Evolutionary conservation across 2,113 vertebrate genomes (phyloP).

Genomic region (Accipiter virgatus): DNA sequence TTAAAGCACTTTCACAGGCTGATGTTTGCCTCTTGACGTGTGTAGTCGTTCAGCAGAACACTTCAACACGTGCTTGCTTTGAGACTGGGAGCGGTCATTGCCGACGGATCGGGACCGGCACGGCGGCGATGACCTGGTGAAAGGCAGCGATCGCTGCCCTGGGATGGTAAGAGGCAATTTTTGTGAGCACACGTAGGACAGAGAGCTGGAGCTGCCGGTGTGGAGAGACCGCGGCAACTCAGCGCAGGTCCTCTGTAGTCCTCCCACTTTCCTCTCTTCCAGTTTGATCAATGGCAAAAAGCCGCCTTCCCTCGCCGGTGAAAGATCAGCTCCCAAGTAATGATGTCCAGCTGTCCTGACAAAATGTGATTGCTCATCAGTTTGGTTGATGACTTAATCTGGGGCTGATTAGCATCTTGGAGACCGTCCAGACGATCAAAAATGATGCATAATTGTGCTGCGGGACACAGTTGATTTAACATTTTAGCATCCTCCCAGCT

Average conservation of each 20-base stretch:
- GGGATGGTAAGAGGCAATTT: not conserved
- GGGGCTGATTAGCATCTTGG: conserved; percentile 60
- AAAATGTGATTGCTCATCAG: conserved; percentile 51
- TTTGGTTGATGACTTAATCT: conserved; percentile 57
- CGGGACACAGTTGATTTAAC: not conserved
- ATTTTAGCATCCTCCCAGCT: not conserved
- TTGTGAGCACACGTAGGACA: rapidly evolving
- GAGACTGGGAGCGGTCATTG: rapidly evolving
- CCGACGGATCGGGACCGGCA: rapidly evolving
- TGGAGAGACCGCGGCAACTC: not conserved
- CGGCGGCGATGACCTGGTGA: rapidly evolving
- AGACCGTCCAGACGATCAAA: not conserved
- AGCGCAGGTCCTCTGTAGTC: not conserved
- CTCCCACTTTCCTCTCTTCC: not conserved
- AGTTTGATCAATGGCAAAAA: not conserved
- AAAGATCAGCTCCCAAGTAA: not conserved
- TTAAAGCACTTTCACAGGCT: not conserved
- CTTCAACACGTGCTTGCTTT: not conserved
- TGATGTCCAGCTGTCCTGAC: conserved; percentile 45
- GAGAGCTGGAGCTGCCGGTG: not conserved
- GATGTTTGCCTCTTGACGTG: not conserved
- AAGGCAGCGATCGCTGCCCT: rapidly evolving
- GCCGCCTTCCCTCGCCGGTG: not conserved
- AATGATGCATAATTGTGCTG: not conserved
- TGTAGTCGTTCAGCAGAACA: not conserved